Base-by-base conservation (phyloP, 2,113 vertebrate genomes). In the Dasypus novemcinctus region DNA sequence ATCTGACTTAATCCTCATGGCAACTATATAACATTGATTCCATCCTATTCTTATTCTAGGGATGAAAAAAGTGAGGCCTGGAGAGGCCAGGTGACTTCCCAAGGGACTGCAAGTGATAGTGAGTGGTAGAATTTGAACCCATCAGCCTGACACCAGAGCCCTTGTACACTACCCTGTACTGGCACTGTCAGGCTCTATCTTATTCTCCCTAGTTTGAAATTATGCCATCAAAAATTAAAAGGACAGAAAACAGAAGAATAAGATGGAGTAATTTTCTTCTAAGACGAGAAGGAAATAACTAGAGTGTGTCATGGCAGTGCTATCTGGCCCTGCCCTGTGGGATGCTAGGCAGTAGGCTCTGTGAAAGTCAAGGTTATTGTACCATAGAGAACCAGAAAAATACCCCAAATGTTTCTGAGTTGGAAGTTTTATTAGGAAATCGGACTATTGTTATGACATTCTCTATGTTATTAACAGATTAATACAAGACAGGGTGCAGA, bases 261-360 rank as follows among this genome's bases (percentile, higher is more conserved):
- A 3, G 33, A 2, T 0, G 4, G 41, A 38, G 38, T 11, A 2
- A 20, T 21, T 3, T 81, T 90, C 17, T 27, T 38, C 12, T 13
- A 61, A 31, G 43, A 36, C 33, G 14, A 3, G 4, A 46, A 59
- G 33, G 54, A 7, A 43, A 11, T 46, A n/a, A 0, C 20, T 1
- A 6, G 41, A 15, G 23, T 36, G 59, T 21, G 15, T 21, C 7
- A 3, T 6, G 14, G 25, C 68, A 9, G 0, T 18, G 13, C 41
- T 38, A 0, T 36, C 36, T 46, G 33, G 11, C n/a, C 46, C 4
- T 27, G 20, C 27, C 33, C 52, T 49, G 14, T 11, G 57, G n/a
- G 29, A 11, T n/a, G 7, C 0, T 0, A 12, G 14, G 46, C 29
- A 10, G 4, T 2, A 25, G 31, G 9, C 18, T 4, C 29, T 27